Base-by-base conservation (phyloP, 2,113 vertebrate species). In the Prunella fulvescens region DNA sequence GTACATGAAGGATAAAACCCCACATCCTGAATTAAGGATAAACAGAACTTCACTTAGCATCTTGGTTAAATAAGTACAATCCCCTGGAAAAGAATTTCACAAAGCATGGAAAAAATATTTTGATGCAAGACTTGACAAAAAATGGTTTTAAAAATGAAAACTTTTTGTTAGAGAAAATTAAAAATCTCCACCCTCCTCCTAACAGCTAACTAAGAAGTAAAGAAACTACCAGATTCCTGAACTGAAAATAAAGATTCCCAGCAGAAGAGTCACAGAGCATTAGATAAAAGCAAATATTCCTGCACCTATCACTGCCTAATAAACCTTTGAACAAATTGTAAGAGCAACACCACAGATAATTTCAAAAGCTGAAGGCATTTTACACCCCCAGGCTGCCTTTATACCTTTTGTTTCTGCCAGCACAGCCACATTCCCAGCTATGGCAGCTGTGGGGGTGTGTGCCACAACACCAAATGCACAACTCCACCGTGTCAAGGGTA, bases 401-500 rank as follows among this genome's bases (percentile, higher is more conserved):
- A 15, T 4, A 19, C 1, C 0, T 8, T 57, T 54, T 22, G 23
- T 45, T 77, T 84, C 31, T 81, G n/a, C 22, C 71, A 54, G 83
- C 48, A 33, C 48, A 51, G 57, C 6, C 0, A 0, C 3, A 1
- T 20, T 73, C 35, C 18, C 81, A 73, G 44, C 19, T 11, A 4
- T 10, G n/a, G 54, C 5, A 1, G 39, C 25, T 18, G 15, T 24
- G 56, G 19, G 56, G 17, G 14, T 1, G 5, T 0, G 5, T 37
- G 39, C 7, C 4, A 48, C 58, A 56, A 6, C 61, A 67, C 10
- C 35, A 66, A 89, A 58, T 0, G 4, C 58, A 44, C 3, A 1
- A 28, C n/a, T 86, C 58, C 0, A 0, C 45, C 3, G 0, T 4
- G 10, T 14, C 64, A 62, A 26, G 37, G 18, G n/a, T 31, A 77